Conservation (phyloP, 2,888 invertebrate genomes). For the Oscheius sp. region DNA sequence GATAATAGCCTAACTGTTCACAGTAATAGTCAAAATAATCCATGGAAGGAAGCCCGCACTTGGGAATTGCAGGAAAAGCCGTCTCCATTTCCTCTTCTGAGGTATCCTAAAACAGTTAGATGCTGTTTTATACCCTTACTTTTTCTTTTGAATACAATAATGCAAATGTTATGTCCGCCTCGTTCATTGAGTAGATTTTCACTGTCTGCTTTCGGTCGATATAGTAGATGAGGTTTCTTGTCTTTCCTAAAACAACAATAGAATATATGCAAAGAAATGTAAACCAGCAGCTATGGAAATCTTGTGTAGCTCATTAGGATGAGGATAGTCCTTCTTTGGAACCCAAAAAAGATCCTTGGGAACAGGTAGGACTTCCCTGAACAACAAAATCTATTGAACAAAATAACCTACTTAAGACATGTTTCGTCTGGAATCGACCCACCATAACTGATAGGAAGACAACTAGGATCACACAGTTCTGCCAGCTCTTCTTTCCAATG, state of each 20-base stretch:
- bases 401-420: conserved; percentile 22
- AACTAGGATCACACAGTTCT: conserved; percentile 43
- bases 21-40: conserved; percentile 51
- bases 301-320: conserved; percentile 43
- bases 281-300: conserved; percentile 49
- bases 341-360: conserved; percentile 56
- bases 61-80: conserved; percentile 45
- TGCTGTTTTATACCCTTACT: conserved; percentile 21
- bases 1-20: conserved; percentile 49
- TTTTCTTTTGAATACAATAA: conserved; percentile 44
- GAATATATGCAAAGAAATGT: conserved; percentile 27
- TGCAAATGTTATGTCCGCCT: conserved; percentile 48
- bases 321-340: conserved; percentile 42
- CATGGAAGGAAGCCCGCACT: conserved; percentile 51
- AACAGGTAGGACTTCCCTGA: conserved; percentile 36
- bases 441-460: conserved; percentile 57
- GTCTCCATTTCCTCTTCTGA: conserved; percentile 43
- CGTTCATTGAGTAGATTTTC: conserved; percentile 52
- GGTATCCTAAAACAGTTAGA: conserved; percentile 26
- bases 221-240: conserved; percentile 40
- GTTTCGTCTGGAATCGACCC: conserved; percentile 48
- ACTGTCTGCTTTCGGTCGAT: conserved; percentile 40
- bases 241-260: conserved; percentile 34
- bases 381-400: not conserved
- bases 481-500: conserved; percentile 52